Conservation (phyloP, 2,113 vertebrate species). For the Toxostoma redivivum region DNA sequence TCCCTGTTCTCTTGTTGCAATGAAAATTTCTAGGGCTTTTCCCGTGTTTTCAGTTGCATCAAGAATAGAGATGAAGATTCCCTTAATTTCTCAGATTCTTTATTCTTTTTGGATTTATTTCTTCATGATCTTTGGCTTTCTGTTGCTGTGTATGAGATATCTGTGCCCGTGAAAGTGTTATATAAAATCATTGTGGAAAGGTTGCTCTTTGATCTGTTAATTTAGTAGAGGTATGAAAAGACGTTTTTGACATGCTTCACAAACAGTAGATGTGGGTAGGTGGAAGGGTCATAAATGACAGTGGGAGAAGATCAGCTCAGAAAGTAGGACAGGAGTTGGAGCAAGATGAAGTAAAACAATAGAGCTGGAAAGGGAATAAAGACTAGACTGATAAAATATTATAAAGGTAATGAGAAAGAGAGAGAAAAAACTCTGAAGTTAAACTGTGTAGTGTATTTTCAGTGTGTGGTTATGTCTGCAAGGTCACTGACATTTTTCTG, state of each 20-base stretch:
- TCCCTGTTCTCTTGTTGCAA: background rate
- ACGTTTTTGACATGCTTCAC: background rate
- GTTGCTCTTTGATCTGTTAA: background rate
- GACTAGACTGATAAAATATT: background rate
- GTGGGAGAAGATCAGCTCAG: background rate
- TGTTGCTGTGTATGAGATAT: background rate
- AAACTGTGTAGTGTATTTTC: background rate
- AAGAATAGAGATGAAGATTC: background rate
- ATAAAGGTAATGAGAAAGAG: background rate
- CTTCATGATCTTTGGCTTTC: background rate
- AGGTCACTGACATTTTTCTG: background rate
- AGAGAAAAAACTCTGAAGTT: background rate
- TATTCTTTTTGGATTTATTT: background rate
- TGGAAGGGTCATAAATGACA: background rate
- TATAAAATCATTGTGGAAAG: background rate
- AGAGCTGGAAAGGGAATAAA: background rate
- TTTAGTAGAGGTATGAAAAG: background rate
- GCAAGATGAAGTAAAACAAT: background rate
- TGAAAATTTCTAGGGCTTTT: background rate
- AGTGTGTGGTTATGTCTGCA: background rate
- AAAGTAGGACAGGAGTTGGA: background rate
- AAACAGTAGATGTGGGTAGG: background rate
- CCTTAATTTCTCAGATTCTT: background rate
- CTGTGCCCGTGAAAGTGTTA: background rate
- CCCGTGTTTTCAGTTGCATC: background rate